phyloP scores from a whole-genome alignment of 2,113 vertebrate genomes.

The Panthera uncia region DNA sequence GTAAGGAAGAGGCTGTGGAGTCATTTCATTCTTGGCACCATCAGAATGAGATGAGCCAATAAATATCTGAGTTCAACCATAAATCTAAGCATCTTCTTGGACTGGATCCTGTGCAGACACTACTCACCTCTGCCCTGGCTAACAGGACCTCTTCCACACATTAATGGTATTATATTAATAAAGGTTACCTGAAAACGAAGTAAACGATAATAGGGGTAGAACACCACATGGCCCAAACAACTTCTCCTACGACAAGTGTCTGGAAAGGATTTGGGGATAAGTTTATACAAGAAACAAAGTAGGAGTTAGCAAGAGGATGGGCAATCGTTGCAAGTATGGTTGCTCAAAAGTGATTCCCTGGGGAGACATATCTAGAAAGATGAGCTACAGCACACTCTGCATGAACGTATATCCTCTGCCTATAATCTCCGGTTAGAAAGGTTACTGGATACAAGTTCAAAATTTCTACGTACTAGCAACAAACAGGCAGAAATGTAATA shows the following conservation, averaged over 20 bases:
- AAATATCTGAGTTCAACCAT: neutral
- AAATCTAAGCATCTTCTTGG: neutral
- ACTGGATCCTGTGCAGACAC: neutral
- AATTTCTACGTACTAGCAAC: neutral
- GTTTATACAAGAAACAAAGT: neutral
- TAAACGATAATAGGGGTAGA: neutral
- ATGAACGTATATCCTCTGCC: neutral
- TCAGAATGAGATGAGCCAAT: neutral
- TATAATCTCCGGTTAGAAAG: neutral
- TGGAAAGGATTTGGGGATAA: neutral
- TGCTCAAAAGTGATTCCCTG: neutral
- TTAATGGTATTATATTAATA: neutral
- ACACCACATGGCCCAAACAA: neutral
- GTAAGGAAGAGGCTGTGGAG: neutral
- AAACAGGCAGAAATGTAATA: neutral
- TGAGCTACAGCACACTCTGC: neutral
- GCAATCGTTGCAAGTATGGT: neutral
- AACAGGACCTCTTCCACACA: neutral
- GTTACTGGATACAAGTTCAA: neutral
- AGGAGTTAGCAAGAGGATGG: neutral
- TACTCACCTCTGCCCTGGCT: neutral
- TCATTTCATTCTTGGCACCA: neutral
- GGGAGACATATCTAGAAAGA: neutral
- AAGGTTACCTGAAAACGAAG: constrained; percentile 1
- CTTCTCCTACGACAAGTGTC: neutral